Percentiles rank a stretch among this genome's conserved stretches.
Evolutionary conservation across 2,113 vertebrate genomes (phyloP).

Genomic region (Semicossyphus pulcher): DNA sequence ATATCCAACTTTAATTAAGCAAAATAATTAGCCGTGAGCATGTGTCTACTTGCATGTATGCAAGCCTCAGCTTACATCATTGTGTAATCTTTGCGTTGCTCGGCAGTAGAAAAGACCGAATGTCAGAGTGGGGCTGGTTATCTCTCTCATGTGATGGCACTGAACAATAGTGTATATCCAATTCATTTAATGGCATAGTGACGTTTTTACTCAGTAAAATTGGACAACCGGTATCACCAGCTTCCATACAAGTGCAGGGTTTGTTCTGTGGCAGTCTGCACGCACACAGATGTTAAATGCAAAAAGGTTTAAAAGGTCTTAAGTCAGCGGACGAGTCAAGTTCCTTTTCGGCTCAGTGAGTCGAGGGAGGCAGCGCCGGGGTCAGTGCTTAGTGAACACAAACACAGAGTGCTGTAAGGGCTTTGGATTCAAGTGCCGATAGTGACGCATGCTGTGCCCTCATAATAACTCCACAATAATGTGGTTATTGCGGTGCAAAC

Average conservation of each 20-base stretch:
- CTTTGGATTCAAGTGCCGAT: neutral
- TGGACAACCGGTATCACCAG: neutral
- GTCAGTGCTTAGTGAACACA: neutral
- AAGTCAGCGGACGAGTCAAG: conserved; percentile 18
- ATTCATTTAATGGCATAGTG: conserved; percentile 47
- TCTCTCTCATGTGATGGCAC: conserved; percentile 48
- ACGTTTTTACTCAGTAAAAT: conserved; percentile 35
- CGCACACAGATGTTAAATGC: conserved; percentile 1
- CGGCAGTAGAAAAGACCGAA: conserved; percentile 14
- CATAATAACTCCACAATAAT: neutral
- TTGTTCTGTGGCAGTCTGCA: neutral
- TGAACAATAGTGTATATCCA: conserved; percentile 42
- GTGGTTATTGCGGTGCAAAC: neutral
- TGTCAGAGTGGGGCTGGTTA: conserved; percentile 21
- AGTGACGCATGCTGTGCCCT: conserved; percentile 1
- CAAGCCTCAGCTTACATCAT: conserved; percentile 10
- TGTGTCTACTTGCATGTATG: neutral
- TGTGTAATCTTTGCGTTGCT: conserved; percentile 3
- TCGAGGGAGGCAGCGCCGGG: neutral
- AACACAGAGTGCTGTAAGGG: neutral
- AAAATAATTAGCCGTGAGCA: conserved; percentile 4
- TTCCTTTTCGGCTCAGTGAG: conserved; percentile 27
- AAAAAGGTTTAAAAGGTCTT: conserved; percentile 12
- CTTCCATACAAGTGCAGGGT: neutral
- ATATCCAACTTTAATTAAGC: conserved; percentile 5